phyloP scores from a whole-genome alignment of 2,113 vertebrate species.

The Crotalus helleri region DNA sequence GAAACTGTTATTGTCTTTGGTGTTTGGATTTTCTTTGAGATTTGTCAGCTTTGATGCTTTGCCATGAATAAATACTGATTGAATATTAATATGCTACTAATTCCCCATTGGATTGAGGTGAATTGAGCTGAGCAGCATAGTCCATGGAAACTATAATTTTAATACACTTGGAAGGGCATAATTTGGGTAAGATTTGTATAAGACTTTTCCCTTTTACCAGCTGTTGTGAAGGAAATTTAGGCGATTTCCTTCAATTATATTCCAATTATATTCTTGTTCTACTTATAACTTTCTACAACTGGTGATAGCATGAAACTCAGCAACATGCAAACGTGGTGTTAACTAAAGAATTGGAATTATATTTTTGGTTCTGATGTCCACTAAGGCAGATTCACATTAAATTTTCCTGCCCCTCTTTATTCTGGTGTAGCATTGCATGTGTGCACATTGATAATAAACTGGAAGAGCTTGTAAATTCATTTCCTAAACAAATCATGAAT shows the following conservation, averaged over 20 bases:
- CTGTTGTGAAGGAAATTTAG: neutral
- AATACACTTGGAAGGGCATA: neutral
- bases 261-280: neutral
- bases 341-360: neutral
- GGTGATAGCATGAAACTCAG: neutral
- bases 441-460: neutral
- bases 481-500: neutral
- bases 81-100: neutral
- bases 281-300: neutral
- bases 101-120: neutral
- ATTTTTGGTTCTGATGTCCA: neutral
- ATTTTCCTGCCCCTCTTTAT: neutral
- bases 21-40: neutral
- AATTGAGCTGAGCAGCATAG: neutral
- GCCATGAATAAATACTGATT: neutral
- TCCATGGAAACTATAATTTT: neutral
- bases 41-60: neutral
- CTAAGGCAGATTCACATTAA: neutral
- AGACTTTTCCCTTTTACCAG: neutral
- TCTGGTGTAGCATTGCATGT: neutral
- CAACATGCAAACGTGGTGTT: neutral
- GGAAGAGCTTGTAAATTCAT: neutral
- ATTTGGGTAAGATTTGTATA: neutral
- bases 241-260: neutral
- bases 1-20: neutral